These are phyloP conservation scores for Campopleginae sp. DNA, from an alignment of 2,888 invertebrate genomes.

Conservation along the genomic window DNA sequence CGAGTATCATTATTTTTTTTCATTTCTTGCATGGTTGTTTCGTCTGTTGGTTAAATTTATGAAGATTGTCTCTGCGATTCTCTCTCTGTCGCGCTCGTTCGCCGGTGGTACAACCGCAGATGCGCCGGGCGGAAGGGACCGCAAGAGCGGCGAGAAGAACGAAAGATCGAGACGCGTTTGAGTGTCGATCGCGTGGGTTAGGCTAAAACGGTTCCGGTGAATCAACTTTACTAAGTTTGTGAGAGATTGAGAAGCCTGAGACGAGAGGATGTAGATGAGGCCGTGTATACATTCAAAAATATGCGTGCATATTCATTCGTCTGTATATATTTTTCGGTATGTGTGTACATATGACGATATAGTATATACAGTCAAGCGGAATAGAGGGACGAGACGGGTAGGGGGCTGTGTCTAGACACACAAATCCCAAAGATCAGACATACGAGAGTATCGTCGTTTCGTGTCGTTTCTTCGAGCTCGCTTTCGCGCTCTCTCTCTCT, in stretches of 20 bases:
- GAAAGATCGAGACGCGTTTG: slow-evolving; percentile 70
- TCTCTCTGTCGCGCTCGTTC: slow-evolving; percentile 12
- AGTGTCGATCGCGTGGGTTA: slow-evolving; percentile 78
- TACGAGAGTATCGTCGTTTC: slow-evolving; percentile 49
- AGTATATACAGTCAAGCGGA: slow-evolving; percentile 39
- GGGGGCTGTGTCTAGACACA: slow-evolving; percentile 79
- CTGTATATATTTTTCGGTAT: neutral
- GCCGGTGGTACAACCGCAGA: slow-evolving; percentile 25
- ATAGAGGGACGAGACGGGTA: slow-evolving; percentile 67
- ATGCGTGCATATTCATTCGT: slow-evolving; percentile 4
- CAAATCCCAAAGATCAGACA: slow-evolving; percentile 76
- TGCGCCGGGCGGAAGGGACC: slow-evolving; percentile 51
- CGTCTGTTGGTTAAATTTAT: slow-evolving; percentile 79
- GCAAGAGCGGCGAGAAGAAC: slow-evolving; percentile 30
- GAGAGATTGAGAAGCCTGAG: slow-evolving; percentile 55
- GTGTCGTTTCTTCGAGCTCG: slow-evolving; percentile 35
- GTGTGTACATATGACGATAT: slow-evolving; percentile 14
- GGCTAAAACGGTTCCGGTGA: slow-evolving; percentile 80
- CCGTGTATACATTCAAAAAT: neutral
- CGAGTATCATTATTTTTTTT: slow-evolving; percentile 12
- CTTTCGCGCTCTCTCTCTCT: slow-evolving; percentile 8
- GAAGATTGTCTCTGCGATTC: slow-evolving; percentile 70
- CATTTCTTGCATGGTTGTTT: slow-evolving; percentile 71
- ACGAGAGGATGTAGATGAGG: slow-evolving; percentile 38
- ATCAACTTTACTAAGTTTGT: slow-evolving; percentile 75